These are phyloP conservation scores for Globodera rostochiensis DNA, from an alignment of 1,140 invertebrate species.

Conservation along the genomic window DNA sequence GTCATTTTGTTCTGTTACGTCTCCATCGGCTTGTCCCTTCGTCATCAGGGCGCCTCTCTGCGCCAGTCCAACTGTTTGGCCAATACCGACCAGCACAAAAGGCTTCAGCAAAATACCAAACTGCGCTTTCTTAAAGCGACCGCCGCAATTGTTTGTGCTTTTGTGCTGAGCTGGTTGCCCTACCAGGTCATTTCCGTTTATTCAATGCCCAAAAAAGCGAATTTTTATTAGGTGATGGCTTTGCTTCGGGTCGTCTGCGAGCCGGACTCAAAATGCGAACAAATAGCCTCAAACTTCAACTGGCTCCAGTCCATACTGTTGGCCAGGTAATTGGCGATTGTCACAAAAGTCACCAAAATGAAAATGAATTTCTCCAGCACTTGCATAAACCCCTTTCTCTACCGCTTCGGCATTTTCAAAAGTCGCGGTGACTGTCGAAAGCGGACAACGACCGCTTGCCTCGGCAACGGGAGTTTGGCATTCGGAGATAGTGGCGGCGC, in stretches of 20 bases:
- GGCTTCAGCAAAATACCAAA: slow-evolving; percentile 44
- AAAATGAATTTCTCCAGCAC: slow-evolving; percentile 41
- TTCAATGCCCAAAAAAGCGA: slow-evolving; percentile 6
- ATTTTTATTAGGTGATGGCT: slow-evolving; percentile 44
- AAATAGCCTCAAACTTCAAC: slow-evolving; percentile 47
- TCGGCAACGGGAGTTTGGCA: background rate
- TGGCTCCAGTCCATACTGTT: slow-evolving; percentile 60
- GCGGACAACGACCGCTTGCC: slow-evolving; percentile 2
- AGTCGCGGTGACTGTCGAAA: slow-evolving; percentile 23
- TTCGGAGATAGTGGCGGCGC: background rate
- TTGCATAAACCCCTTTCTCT: slow-evolving; percentile 60
- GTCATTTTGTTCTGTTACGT: slow-evolving; percentile 55
- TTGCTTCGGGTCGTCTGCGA: slow-evolving; percentile 53
- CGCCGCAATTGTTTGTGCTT: slow-evolving; percentile 53
- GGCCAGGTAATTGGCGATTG: slow-evolving; percentile 43
- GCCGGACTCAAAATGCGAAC: slow-evolving; percentile 42
- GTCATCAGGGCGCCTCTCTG: slow-evolving; percentile 48
- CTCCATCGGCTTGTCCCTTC: slow-evolving; percentile 51
- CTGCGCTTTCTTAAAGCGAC: slow-evolving; percentile 52
- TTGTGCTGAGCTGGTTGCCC: slow-evolving; percentile 59
- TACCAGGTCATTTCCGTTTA: slow-evolving; percentile 49
- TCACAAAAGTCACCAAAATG: background rate
- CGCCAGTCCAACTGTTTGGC: slow-evolving; percentile 41
- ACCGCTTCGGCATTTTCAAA: slow-evolving; percentile 51
- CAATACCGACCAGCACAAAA: slow-evolving; percentile 38